Percentiles rank a stretch among this genome's conserved stretches.
These are phyloP conservation scores for Saccopteryx leptura DNA, from an alignment of 2,113 vertebrate genomes.

Conservation along the genomic window DNA sequence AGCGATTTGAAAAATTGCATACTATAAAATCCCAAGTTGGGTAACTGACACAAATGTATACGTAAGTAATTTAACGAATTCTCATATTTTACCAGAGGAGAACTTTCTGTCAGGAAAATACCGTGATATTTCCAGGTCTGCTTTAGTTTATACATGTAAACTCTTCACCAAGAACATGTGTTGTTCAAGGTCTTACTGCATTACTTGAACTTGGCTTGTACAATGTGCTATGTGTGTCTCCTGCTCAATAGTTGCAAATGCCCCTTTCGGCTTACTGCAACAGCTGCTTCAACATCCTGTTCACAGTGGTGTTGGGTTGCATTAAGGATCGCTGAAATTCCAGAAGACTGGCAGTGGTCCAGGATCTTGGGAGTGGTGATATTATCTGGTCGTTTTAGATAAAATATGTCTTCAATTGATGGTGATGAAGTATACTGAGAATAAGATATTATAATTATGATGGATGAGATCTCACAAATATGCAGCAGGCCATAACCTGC, in stretches of 20 bases:
- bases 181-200: constrained; percentile 12
- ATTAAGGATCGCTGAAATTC: constrained; percentile 72
- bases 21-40: background rate
- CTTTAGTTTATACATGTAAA: background rate
- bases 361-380: constrained; percentile 66
- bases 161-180: constrained; percentile 12
- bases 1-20: constrained; percentile 4
- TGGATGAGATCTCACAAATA: constrained; percentile 67
- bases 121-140: background rate
- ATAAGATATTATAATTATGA: constrained; percentile 67
- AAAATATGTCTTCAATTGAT: constrained; percentile 63
- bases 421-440: constrained; percentile 70
- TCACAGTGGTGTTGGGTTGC: constrained; percentile 82
- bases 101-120: background rate
- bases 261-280: constrained; percentile 49
- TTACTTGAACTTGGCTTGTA: constrained; percentile 32
- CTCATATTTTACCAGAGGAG: constrained; percentile 5
- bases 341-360: constrained; percentile 75
- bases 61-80: background rate
- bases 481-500: background rate
- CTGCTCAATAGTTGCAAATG: constrained; percentile 13
- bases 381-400: constrained; percentile 78
- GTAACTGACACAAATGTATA: background rate
- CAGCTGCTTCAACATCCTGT: constrained; percentile 83
- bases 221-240: constrained; percentile 11